Conservation (phyloP, 1,140 invertebrate genomes). For the Adelges cooleyi region DNA sequence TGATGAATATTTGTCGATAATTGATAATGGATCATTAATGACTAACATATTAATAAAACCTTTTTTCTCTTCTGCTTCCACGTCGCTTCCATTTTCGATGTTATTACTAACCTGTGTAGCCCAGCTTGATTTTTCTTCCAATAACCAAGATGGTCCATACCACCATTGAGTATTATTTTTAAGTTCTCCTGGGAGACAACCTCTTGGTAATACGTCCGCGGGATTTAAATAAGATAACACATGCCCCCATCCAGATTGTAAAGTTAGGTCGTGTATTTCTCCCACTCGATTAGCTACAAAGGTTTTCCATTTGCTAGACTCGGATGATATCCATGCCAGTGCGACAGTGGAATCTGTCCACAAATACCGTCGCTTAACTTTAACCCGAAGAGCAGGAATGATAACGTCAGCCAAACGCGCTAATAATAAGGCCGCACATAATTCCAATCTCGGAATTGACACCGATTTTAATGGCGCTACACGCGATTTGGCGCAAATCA, state of each 20-base stretch:
- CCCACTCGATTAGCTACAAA: constrained; percentile 39
- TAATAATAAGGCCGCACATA: background rate
- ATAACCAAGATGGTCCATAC: constrained; percentile 20
- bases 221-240: constrained; percentile 38
- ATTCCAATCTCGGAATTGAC: background rate
- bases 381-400: constrained; percentile 31
- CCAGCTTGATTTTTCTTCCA: background rate
- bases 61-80: too few relatives aligned
- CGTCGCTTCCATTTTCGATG: too few relatives aligned
- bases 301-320: constrained; percentile 35
- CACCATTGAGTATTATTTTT: constrained; percentile 31
- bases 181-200: constrained; percentile 32
- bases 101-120: too few relatives aligned
- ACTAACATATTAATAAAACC: too few relatives aligned
- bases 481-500: background rate
- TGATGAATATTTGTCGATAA: background rate
- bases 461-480: background rate
- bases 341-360: constrained; percentile 38
- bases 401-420: background rate
- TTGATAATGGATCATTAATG: too few relatives aligned
- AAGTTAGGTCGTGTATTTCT: constrained; percentile 36
- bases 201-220: constrained; percentile 40
- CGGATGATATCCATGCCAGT: constrained; percentile 36
- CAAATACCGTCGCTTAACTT: constrained; percentile 31
- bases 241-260: constrained; percentile 37